These are phyloP conservation scores for Theocolax elegans DNA, from an alignment of 1,140 invertebrate genomes.

Conservation along the genomic window DNA sequence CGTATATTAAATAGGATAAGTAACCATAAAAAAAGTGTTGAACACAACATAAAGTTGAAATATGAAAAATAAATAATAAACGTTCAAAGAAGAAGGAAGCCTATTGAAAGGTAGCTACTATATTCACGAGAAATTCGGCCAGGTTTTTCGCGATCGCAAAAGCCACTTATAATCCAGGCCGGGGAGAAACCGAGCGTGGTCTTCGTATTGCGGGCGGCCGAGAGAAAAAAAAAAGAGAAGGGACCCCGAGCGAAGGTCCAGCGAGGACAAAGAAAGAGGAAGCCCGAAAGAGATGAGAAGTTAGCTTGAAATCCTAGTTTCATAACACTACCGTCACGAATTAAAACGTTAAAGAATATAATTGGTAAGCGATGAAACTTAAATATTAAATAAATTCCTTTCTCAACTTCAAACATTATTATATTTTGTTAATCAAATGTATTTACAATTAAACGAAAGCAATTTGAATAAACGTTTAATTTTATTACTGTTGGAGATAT, in stretches of 20 bases:
- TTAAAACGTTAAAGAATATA: too few relatives aligned
- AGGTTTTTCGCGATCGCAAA: conserved; percentile 9
- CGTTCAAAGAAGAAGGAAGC: background rate
- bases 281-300: conserved; percentile 15
- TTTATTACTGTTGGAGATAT: too few relatives aligned
- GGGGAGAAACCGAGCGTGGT: background rate
- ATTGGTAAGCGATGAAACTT: too few relatives aligned
- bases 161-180: background rate
- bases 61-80: background rate
- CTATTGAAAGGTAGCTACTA: conserved; percentile 8
- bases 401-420: too few relatives aligned
- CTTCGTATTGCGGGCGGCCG: background rate
- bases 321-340: background rate
- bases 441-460: too few relatives aligned
- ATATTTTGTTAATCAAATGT: too few relatives aligned
- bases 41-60: background rate
- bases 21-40: too few relatives aligned
- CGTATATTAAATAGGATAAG: too few relatives aligned
- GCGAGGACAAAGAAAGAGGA: conserved; percentile 28
- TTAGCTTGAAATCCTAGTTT: background rate
- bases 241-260: conserved; percentile 1
- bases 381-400: too few relatives aligned
- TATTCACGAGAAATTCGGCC: conserved; percentile 13
- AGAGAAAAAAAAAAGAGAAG: conserved; percentile 12
- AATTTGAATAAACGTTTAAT: too few relatives aligned